Percentiles rank a stretch among this genome's conserved stretches.
Evolutionary conservation across 2,113 vertebrate genomes (phyloP).

Genomic region (Amphiprion ocellaris): DNA sequence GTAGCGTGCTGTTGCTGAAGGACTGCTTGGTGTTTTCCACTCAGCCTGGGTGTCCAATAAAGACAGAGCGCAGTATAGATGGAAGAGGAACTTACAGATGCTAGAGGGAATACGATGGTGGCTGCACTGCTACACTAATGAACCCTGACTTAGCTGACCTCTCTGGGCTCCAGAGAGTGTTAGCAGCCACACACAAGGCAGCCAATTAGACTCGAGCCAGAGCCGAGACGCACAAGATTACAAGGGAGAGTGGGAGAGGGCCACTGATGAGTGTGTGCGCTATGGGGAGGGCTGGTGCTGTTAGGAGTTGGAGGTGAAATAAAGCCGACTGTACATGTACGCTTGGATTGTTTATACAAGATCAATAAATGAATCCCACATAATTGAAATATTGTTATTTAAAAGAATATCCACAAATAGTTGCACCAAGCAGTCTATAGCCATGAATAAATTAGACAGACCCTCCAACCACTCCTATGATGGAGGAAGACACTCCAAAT

Average conservation of each 20-base stretch:
- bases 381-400: too few relatives aligned
- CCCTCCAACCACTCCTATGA: too few relatives aligned
- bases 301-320: slow-evolving; percentile 1
- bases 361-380: too few relatives aligned
- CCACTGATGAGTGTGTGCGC: slow-evolving; percentile 16
- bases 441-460: too few relatives aligned
- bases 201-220: slow-evolving; percentile 60
- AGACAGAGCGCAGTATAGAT: not conserved
- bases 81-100: slow-evolving; percentile 17
- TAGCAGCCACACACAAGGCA: slow-evolving; percentile 34
- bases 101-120: slow-evolving; percentile 23
- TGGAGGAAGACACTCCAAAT: too few relatives aligned
- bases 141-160: slow-evolving; percentile 67
- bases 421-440: too few relatives aligned
- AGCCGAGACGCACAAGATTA: slow-evolving; percentile 33
- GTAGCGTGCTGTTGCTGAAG: not conserved
- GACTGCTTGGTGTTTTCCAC: not conserved
- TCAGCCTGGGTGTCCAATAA: not conserved
- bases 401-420: too few relatives aligned
- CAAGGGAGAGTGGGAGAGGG: slow-evolving; percentile 15
- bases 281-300: slow-evolving; percentile 4
- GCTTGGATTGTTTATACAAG: not conserved
- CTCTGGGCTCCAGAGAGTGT: slow-evolving; percentile 34
- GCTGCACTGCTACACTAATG: slow-evolving; percentile 57
- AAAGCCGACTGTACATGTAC: not conserved